Conservation (phyloP, 2,797 vertebrate species). For the Tauraco hartlaubi region DNA sequence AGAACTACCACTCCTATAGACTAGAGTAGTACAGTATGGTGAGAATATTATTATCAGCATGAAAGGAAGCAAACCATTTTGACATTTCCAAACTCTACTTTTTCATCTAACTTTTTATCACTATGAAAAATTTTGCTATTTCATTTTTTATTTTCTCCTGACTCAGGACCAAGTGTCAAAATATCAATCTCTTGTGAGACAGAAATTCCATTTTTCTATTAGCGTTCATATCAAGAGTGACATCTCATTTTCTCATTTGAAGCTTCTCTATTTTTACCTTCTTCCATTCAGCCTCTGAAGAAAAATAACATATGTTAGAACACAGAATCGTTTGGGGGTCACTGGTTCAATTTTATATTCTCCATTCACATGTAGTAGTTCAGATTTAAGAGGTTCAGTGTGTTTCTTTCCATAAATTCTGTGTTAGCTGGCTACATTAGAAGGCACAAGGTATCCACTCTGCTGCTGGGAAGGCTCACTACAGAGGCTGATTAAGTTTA, state of each 20-base stretch:
- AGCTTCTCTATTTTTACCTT: neutral
- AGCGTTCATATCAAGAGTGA: slow-evolving; percentile 14
- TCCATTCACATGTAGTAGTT: neutral
- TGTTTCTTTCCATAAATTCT: neutral
- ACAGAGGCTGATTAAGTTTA: neutral
- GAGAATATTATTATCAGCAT: neutral
- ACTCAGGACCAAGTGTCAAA: slow-evolving; percentile 4
- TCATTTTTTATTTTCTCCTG: neutral
- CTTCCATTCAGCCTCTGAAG: neutral
- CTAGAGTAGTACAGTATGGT: neutral
- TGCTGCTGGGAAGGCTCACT: neutral
- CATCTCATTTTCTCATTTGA: slow-evolving; percentile 41
- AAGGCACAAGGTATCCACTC: neutral
- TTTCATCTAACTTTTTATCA: slow-evolving; percentile 8
- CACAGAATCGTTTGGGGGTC: neutral
- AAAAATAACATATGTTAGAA: slow-evolving; percentile 4
- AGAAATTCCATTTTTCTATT: slow-evolving; percentile 41
- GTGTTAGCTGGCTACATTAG: neutral
- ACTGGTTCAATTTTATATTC: neutral
- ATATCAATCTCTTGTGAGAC: neutral
- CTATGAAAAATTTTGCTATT: slow-evolving; percentile 4
- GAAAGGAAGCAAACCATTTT: neutral
- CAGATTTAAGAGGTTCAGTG: neutral
- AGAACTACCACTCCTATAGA: neutral
- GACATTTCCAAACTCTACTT: neutral